Base-by-base conservation (phyloP, 2,113 vertebrate species). In the Myotis lucifugus region DNA sequence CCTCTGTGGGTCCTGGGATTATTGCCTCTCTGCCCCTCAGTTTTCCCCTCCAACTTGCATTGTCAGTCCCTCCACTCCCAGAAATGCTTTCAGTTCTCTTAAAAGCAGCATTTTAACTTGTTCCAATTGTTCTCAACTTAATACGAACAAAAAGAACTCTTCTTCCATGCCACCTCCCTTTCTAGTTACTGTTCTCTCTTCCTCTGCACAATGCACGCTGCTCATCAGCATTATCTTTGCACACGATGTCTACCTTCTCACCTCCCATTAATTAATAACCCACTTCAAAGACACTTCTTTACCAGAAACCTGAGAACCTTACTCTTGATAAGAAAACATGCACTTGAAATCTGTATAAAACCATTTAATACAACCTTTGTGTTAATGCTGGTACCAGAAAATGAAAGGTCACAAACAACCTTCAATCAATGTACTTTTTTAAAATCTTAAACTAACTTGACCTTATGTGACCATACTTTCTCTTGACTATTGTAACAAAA, bases 311-410 rank as follows among this genome's bases (percentile, higher is more conserved):
- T 61, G 19, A 92, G 15, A 29, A 59, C 23, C 32, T 42, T 48
- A 5, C 32, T 88, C 72, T 85, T 48, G 10, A 77, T 88, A 34
- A 81, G 40, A 94, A 95, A 95, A 77, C 32, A 92, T 8, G 59
- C 59, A 70, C 73, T 76, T 54, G 18, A 85, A 93, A n/a, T 81
- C 79, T 67, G 27, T 50, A 6, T 37, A 40, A 92, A 14, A 27
- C 1, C 6, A 95, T 61, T 74, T 81, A 14, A 78, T 87, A 59
- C 10, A 87, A 92, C 27, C 14, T 37, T n/a, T 89, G 40, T 69
- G 11, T 52, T 90, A 90, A 92, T 69, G n/a, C 25, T 40, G 70
- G 73, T 87, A 83, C 84, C 50, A 81, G 50, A 88, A 87, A 67
- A 8, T 59, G 34, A 46, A 76, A 32, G n/a, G 40, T 56, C 50